Evolutionary conservation across 2,888 invertebrate genomes (phyloP).

Genomic region (Laspeyria flexula): DNA sequence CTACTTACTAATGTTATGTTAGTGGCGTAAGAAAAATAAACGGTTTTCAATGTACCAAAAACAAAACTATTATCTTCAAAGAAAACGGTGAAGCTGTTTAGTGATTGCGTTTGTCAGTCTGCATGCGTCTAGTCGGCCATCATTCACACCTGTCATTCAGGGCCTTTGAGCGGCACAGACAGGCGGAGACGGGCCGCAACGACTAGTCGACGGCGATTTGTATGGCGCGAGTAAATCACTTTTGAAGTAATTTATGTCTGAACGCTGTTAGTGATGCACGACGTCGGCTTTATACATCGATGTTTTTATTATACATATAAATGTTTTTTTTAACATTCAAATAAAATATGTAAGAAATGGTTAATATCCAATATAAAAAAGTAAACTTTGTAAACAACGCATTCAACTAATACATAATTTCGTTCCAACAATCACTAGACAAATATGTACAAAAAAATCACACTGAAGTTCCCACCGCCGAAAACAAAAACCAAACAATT

Average conservation of each 20-base stretch:
- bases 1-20: constrained; percentile 42
- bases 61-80: constrained; percentile 72
- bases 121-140: constrained; percentile 63
- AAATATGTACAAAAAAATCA: background rate
- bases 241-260: constrained; percentile 81
- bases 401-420: background rate
- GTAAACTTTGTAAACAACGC: background rate
- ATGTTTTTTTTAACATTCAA: constrained; percentile 6
- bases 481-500: constrained; percentile 14
- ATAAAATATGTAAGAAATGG: background rate
- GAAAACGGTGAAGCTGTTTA: constrained; percentile 57
- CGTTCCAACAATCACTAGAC: background rate
- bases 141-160: constrained; percentile 78
- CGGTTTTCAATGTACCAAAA: constrained; percentile 53
- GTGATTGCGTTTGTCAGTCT: constrained; percentile 71
- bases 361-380: background rate
- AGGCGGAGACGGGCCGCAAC: constrained; percentile 70
- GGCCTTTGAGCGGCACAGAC: constrained; percentile 60
- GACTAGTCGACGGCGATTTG: constrained; percentile 76
- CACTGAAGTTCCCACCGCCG: background rate
- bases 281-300: constrained; percentile 26
- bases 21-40: constrained; percentile 50
- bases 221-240: constrained; percentile 81
- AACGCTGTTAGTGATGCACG: constrained; percentile 64
- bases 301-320: constrained; percentile 46